phyloP scores from a whole-genome alignment of 1,140 invertebrate genomes.

The Samia ricini region DNA sequence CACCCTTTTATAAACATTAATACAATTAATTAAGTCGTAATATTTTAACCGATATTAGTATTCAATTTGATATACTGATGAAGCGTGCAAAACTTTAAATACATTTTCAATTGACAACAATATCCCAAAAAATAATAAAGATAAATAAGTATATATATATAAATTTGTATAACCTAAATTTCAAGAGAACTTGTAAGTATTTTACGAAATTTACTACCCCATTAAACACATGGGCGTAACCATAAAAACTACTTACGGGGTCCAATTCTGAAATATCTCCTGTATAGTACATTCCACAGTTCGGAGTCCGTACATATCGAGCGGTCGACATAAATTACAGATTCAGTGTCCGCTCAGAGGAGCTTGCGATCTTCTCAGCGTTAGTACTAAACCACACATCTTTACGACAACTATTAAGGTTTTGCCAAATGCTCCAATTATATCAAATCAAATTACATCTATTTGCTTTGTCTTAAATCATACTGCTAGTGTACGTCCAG shows the following conservation, averaged over 20 bases:
- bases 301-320: neutral
- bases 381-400: neutral
- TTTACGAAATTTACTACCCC: constrained; percentile 1
- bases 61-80: neutral
- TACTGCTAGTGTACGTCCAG: no score
- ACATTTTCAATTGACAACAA: neutral
- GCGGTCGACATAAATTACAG: constrained; percentile 6
- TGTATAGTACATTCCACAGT: neutral
- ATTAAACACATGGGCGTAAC: neutral
- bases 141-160: neutral
- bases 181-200: neutral
- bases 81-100: neutral
- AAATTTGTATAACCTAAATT: neutral
- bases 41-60: no score
- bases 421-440: neutral
- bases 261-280: constrained; percentile 4
- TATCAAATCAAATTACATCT: no score
- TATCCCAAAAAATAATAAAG: neutral
- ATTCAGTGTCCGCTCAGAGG: constrained; percentile 4
- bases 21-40: no score
- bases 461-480: no score
- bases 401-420: neutral
- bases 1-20: no score
- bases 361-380: neutral
- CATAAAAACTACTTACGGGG: constrained; percentile 8